These are phyloP conservation scores for Trematomus loennbergii DNA, from an alignment of 2,113 vertebrate genomes.

Conservation along the genomic window DNA sequence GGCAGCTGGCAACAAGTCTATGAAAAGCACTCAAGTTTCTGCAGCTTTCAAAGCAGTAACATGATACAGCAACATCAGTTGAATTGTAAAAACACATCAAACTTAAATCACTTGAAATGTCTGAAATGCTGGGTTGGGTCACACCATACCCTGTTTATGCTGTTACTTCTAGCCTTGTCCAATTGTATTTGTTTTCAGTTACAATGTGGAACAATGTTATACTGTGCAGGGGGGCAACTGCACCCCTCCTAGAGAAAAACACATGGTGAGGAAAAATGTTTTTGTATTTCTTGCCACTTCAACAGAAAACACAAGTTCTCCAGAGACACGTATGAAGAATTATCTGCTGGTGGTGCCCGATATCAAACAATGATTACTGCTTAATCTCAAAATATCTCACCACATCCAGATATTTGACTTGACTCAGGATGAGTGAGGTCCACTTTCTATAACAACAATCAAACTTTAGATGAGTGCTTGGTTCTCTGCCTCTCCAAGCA, in stretches of 20 bases:
- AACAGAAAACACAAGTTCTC: slow-evolving; percentile 29
- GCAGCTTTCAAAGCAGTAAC: slow-evolving; percentile 29
- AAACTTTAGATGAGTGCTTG: slow-evolving; percentile 25
- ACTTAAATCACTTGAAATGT: slow-evolving; percentile 12
- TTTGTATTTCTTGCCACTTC: slow-evolving; percentile 53
- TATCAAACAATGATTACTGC: slow-evolving; percentile 28
- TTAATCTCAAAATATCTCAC: slow-evolving; percentile 21
- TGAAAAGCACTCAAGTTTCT: slow-evolving; percentile 21
- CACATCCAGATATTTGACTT: slow-evolving; percentile 54
- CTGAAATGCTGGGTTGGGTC: background rate
- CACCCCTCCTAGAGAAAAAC: slow-evolving; percentile 51
- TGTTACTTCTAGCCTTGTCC: slow-evolving; percentile 6
- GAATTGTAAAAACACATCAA: slow-evolving; percentile 6
- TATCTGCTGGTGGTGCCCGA: slow-evolving; percentile 15
- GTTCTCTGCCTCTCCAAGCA: slow-evolving; percentile 38
- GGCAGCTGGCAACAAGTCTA: slow-evolving; percentile 28
- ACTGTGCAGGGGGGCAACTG: slow-evolving; percentile 29
- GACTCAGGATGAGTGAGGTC: slow-evolving; percentile 45
- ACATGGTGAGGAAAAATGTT: slow-evolving; percentile 49
- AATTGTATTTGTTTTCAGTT: slow-evolving; percentile 57
- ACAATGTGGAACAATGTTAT: slow-evolving; percentile 57
- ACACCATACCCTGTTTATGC: slow-evolving; percentile 1
- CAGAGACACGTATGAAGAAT: background rate
- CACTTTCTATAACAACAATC: slow-evolving; percentile 58
- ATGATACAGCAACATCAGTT: slow-evolving; percentile 21